phyloP scores from a whole-genome alignment of 1,140 invertebrate species.

The Orchestia grillus region DNA sequence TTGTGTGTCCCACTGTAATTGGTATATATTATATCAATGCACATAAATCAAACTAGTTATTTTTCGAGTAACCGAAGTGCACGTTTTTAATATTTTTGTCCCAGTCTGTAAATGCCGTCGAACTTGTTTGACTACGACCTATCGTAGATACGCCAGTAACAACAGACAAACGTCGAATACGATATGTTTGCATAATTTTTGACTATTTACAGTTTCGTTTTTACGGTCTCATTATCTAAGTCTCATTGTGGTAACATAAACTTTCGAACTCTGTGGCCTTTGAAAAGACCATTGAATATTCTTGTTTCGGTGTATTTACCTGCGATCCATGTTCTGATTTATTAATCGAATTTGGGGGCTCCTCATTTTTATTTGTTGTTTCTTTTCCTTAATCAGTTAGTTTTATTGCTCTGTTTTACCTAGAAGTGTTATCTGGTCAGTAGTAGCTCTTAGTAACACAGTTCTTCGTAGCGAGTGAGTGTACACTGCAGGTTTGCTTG shows the following conservation, averaged over 20 bases:
- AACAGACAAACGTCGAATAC: neutral
- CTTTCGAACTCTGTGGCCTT: neutral
- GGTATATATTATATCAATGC: no score
- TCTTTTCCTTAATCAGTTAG: neutral
- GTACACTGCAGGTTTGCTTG: neutral
- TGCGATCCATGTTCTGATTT: neutral
- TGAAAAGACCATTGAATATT: neutral
- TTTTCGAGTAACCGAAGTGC: no score
- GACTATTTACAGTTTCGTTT: neutral
- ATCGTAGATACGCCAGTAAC: neutral
- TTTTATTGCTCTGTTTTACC: neutral
- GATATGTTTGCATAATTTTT: neutral
- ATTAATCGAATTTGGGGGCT: neutral
- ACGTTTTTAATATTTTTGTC: no score
- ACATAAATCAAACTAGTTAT: no score
- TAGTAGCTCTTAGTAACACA: neutral
- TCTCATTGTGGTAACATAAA: neutral
- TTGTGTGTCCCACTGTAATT: no score
- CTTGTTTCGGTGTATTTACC: neutral
- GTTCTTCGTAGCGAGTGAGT: neutral
- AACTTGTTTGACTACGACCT: no score
- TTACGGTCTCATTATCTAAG: neutral
- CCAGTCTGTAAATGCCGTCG: no score
- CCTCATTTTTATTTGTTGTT: neutral
- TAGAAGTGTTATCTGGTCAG: neutral